These are phyloP conservation scores for Phalacrocorax carbo DNA, from an alignment of 2,113 vertebrate genomes.

Conservation along the genomic window DNA sequence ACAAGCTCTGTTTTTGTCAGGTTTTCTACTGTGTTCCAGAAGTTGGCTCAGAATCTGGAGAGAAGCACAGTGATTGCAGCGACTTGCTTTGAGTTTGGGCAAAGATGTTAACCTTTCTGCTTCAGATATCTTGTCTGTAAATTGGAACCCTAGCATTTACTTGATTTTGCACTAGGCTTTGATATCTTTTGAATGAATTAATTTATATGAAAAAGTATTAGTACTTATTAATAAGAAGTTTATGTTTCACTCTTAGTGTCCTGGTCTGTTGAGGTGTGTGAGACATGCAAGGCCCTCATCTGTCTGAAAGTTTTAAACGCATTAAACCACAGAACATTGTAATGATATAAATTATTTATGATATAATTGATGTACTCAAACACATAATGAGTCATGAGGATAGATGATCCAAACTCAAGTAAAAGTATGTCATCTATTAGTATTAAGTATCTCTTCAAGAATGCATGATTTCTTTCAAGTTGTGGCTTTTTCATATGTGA, in stretches of 20 bases:
- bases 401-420: slow-evolving; percentile 60
- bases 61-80: not conserved
- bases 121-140: not conserved
- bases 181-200: not conserved
- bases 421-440: slow-evolving; percentile 62
- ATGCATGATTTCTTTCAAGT: slow-evolving; percentile 44
- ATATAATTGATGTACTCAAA: slow-evolving; percentile 62
- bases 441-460: slow-evolving; percentile 59
- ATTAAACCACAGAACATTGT: slow-evolving; percentile 48
- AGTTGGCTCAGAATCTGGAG: not conserved
- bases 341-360: slow-evolving; percentile 69
- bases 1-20: slow-evolving; percentile 41
- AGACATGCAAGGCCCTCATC: not conserved
- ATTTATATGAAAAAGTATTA: not conserved
- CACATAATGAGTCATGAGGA: slow-evolving; percentile 49
- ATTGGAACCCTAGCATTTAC: not conserved
- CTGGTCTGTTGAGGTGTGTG: not conserved
- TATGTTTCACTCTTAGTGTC: not conserved
- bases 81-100: slow-evolving; percentile 19
- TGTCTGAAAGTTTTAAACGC: slow-evolving; percentile 17
- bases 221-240: not conserved
- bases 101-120: not conserved
- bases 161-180: not conserved
- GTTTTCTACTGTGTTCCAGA: not conserved
- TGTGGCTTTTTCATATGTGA: slow-evolving; percentile 3